A percentile compares a stretch with the other conserved stretches of the same genome.
These are phyloP conservation scores for Arremon aurantiirostris DNA, from an alignment of 2,797 vertebrate species.

Conservation along the genomic window DNA sequence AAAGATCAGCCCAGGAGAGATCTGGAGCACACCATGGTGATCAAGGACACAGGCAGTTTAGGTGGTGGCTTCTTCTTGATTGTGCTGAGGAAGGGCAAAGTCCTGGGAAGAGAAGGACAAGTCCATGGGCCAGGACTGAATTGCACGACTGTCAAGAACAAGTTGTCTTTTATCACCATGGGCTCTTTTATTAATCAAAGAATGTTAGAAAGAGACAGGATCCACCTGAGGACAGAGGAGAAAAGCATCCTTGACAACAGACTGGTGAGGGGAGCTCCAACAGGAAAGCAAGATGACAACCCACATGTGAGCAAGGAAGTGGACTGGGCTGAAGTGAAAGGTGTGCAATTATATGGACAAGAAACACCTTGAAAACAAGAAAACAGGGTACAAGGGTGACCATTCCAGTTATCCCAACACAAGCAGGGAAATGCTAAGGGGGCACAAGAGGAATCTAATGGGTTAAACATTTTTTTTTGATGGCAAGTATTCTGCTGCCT, in stretches of 20 bases:
- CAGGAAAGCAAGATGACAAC: not conserved
- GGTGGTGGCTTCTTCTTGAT: not conserved
- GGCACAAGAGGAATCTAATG: not conserved
- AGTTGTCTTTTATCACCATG: not conserved
- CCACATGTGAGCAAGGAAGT: rapidly evolving
- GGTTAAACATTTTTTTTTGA: not conserved
- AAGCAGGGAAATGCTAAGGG: not conserved
- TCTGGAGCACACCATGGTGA: not conserved
- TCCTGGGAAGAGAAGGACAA: not conserved
- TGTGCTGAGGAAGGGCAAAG: not conserved
- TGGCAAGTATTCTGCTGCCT: not conserved
- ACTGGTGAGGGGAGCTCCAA: not conserved
- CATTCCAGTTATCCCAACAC: not conserved
- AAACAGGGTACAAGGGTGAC: not conserved
- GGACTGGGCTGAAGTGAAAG: not conserved
- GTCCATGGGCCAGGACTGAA: not conserved
- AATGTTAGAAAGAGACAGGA: not conserved
- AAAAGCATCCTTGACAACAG: not conserved
- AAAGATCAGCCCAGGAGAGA: not conserved
- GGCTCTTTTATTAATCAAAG: not conserved
- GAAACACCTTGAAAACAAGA: not conserved
- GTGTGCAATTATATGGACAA: not conserved
- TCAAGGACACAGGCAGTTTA: not conserved
- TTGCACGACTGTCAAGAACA: not conserved
- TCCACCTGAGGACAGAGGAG: not conserved